Evolutionary conservation across 1,140 invertebrate genomes (phyloP).

Genomic region (Antheraea pernyi): DNA sequence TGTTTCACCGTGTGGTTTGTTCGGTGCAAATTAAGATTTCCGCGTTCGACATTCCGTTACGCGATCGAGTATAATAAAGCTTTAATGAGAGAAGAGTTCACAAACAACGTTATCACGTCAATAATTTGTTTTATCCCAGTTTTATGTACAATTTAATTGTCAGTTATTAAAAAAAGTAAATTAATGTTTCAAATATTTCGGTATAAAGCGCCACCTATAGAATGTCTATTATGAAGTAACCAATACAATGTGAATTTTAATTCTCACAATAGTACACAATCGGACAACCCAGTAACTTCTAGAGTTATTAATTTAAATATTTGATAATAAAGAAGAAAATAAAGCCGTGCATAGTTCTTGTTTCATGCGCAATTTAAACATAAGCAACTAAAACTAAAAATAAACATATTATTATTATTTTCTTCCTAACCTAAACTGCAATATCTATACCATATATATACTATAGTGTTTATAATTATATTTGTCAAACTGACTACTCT

Average conservation of each 20-base stretch:
- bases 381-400: too few species aligned
- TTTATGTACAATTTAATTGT: background rate
- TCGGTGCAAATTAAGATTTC: slow-evolving; percentile 41
- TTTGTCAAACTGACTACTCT: too few species aligned
- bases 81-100: slow-evolving; percentile 12
- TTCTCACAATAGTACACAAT: too few species aligned
- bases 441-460: too few species aligned
- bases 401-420: too few species aligned
- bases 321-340: too few species aligned
- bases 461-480: too few species aligned
- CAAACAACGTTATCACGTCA: background rate
- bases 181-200: background rate
- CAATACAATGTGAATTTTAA: background rate
- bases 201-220: background rate
- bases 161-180: background rate
- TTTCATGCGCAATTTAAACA: too few species aligned
- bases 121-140: background rate
- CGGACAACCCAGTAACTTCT: too few species aligned
- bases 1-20: slow-evolving; percentile 47
- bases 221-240: background rate
- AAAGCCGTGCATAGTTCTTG: too few species aligned
- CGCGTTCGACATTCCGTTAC: slow-evolving; percentile 29
- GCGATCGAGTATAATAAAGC: slow-evolving; percentile 21
- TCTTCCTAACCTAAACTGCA: too few species aligned
- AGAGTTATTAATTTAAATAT: too few species aligned